Percentiles rank a stretch among this genome's conserved stretches.
These are phyloP conservation scores for Macrosiphum euphorbiae DNA, from an alignment of 2,888 invertebrate genomes.

Conservation along the genomic window DNA sequence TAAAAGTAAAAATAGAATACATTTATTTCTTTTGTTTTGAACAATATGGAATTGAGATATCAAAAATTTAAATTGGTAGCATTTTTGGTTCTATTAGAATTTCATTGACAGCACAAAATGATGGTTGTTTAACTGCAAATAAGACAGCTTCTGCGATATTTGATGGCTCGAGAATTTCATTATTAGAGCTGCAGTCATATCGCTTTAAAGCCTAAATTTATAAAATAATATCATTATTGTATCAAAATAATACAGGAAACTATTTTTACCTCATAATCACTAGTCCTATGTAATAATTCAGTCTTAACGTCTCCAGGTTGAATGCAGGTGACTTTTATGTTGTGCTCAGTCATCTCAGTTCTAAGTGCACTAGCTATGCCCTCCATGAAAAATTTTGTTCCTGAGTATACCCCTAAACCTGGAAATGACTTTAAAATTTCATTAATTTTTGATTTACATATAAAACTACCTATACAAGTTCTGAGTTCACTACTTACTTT, in stretches of 20 bases:
- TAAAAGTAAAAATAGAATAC: neutral
- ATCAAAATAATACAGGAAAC: neutral
- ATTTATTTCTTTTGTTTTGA: neutral
- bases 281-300: conserved; percentile 66
- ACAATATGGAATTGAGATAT: neutral
- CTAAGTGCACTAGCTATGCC: conserved; percentile 67
- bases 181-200: conserved; percentile 66
- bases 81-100: conserved; percentile 68
- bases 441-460: neutral
- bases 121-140: conserved; percentile 67
- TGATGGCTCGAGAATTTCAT: conserved; percentile 67
- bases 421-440: conserved; percentile 67
- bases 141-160: conserved; percentile 68
- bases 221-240: neutral
- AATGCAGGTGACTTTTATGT: conserved; percentile 68
- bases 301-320: conserved; percentile 68
- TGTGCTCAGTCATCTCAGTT: conserved; percentile 67
- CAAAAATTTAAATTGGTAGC: conserved; percentile 67
- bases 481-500: conserved; percentile 65
- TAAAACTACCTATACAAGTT: neutral
- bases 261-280: conserved; percentile 67
- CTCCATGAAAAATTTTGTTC: conserved; percentile 68
- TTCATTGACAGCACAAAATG: conserved; percentile 68
- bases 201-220: conserved; percentile 65
- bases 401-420: conserved; percentile 68